A percentile compares a stretch with the other conserved stretches of the same genome.
Conservation (phyloP, 2,113 vertebrate genomes). For the Siphamia tubifer region DNA sequence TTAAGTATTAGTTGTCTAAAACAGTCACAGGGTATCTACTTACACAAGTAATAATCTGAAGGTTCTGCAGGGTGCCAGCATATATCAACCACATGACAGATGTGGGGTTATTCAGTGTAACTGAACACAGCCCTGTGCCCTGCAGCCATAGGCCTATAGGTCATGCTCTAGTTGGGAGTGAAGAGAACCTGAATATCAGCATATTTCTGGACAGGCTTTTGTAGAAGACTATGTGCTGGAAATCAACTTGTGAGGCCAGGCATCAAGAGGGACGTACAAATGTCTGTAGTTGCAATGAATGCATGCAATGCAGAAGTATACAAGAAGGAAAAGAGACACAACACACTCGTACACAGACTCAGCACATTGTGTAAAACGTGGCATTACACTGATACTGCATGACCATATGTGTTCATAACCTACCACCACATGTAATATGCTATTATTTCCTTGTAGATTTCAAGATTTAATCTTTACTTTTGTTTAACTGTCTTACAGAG, state of each 20-base stretch:
- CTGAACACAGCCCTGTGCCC: slow-evolving; percentile 38
- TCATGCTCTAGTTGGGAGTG: slow-evolving; percentile 34
- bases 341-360: background rate
- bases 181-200: slow-evolving; percentile 76
- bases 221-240: slow-evolving; percentile 28
- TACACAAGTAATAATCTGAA: slow-evolving; percentile 11
- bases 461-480: slow-evolving; percentile 17
- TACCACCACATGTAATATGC: background rate
- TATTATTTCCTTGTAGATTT: background rate
- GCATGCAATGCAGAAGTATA: slow-evolving; percentile 16
- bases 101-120: slow-evolving; percentile 35
- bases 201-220: slow-evolving; percentile 69
- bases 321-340: background rate
- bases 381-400: background rate
- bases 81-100: slow-evolving; percentile 34
- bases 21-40: slow-evolving; percentile 6
- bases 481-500: background rate
- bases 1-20: slow-evolving; percentile 19
- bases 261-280: slow-evolving; percentile 2
- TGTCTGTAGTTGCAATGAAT: slow-evolving; percentile 1
- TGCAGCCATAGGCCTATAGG: slow-evolving; percentile 59
- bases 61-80: slow-evolving; percentile 18
- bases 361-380: background rate
- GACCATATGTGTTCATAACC: background rate
- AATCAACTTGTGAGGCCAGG: slow-evolving; percentile 30